These are phyloP conservation scores for Mormyrops attenuatus DNA, from an alignment of 2,797 vertebrate genomes.

Conservation along the genomic window DNA sequence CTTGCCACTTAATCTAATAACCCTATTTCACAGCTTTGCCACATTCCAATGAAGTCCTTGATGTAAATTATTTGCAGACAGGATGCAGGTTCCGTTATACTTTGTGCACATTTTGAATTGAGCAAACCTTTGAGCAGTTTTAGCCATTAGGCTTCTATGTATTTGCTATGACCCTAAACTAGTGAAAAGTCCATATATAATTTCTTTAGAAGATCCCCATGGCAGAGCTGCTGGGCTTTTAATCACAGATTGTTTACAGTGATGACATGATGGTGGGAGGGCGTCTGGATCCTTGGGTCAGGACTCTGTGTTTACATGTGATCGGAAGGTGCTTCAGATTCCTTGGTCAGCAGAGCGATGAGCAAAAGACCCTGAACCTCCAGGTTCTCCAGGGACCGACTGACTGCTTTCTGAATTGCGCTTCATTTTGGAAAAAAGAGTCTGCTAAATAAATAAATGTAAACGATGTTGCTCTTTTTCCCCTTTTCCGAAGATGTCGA, in stretches of 20 bases:
- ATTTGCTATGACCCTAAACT: neutral
- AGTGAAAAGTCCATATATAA: neutral
- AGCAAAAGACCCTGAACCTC: neutral
- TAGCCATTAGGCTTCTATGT: neutral
- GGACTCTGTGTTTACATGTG: neutral
- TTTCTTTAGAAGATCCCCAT: neutral
- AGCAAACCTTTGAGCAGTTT: neutral
- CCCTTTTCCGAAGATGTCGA: neutral
- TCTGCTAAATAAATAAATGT: neutral
- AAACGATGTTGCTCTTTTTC: neutral
- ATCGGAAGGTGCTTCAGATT: neutral
- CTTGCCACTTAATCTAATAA: neutral
- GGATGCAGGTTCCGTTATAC: neutral
- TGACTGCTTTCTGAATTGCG: neutral
- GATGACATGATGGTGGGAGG: neutral
- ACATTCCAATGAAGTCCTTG: neutral
- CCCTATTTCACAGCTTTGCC: neutral
- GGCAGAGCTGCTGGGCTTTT: neutral
- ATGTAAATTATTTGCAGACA: neutral
- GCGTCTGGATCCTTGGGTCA: neutral
- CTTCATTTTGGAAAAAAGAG: neutral
- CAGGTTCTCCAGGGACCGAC: neutral
- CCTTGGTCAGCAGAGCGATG: neutral
- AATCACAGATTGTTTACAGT: neutral
- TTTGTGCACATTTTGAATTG: neutral